These are phyloP conservation scores for Platynereis dumerilii DNA, from an alignment of 2,888 invertebrate species.

Conservation along the genomic window DNA sequence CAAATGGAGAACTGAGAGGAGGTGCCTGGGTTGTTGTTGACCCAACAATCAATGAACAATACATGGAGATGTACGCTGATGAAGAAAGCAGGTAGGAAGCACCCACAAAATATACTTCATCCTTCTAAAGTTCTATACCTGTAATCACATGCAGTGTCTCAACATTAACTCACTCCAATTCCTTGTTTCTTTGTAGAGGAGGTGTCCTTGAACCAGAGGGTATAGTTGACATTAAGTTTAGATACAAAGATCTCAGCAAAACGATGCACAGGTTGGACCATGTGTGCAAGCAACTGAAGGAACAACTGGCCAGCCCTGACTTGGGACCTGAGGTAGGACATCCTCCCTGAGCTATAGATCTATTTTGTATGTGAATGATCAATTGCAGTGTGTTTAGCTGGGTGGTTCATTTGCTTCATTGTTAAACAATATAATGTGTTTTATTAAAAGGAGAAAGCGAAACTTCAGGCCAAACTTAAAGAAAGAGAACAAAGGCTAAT, in stretches of 20 bases:
- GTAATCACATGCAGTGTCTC: too few species aligned
- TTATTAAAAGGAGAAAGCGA: constrained; percentile 60
- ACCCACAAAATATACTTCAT: too few species aligned
- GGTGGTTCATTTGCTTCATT: too few species aligned
- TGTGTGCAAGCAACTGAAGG: constrained; percentile 69
- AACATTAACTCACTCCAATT: too few species aligned
- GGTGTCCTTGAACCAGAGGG: constrained; percentile 97
- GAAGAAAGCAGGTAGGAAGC: constrained; percentile 67
- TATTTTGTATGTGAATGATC: too few species aligned
- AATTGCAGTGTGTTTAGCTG: too few species aligned
- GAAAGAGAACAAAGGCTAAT: constrained; percentile 78
- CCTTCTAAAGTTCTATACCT: too few species aligned
- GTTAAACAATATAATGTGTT: too few species aligned
- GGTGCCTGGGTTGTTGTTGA: constrained; percentile 99
- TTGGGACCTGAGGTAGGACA: constrained; percentile 30
- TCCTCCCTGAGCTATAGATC: too few species aligned
- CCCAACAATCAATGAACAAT: constrained; percentile 88
- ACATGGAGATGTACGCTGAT: constrained; percentile 99
- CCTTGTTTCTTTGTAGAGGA: constrained; percentile 72
- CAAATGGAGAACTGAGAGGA: constrained; percentile 92
- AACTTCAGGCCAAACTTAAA: constrained; percentile 75
- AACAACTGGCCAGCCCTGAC: constrained; percentile 25
- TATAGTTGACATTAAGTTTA: constrained; percentile 96
- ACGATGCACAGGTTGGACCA: constrained; percentile 79
- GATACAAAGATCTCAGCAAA: constrained; percentile 88